Conservation (phyloP, 2,797 vertebrate species). For the Acrossocheilus wenchowensis region DNA sequence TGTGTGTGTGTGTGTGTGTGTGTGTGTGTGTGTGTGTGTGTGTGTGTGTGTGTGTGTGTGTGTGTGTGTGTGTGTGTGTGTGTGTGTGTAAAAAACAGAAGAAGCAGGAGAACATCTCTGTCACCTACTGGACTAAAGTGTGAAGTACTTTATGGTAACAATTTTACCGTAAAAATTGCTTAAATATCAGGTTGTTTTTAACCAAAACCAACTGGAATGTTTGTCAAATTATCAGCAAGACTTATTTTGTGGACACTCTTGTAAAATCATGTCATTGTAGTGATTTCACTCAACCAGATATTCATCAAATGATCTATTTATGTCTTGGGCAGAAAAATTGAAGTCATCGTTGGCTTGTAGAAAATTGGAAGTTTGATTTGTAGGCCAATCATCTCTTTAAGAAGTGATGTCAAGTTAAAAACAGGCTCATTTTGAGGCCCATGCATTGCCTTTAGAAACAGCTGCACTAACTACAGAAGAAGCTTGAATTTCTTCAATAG, state of each 20-base stretch:
- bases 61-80: too few relatives aligned
- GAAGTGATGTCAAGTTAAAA: not conserved
- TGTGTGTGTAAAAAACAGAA: not conserved
- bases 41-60: too few relatives aligned
- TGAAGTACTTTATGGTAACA: not conserved
- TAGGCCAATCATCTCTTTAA: not conserved
- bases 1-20: too few relatives aligned
- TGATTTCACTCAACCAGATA: not conserved
- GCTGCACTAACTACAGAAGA: too few relatives aligned
- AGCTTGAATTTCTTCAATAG: too few relatives aligned
- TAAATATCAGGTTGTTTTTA: not conserved
- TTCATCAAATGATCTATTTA: not conserved
- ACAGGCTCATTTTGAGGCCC: not conserved
- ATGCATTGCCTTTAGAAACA: not conserved
- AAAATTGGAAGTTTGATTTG: not conserved
- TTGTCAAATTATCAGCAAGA: not conserved
- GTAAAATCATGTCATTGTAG: not conserved
- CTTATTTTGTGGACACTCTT: not conserved
- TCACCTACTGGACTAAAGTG: not conserved
- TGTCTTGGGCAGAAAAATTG: not conserved
- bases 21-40: not conserved
- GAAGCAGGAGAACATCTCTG: not conserved
- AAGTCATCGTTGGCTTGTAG: not conserved
- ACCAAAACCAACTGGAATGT: not conserved
- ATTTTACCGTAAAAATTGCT: not conserved